A percentile compares a stretch with the other conserved stretches of the same genome.
These are phyloP conservation scores for Nemurella pictetii DNA, from an alignment of 2,888 invertebrate genomes.

Conservation along the genomic window DNA sequence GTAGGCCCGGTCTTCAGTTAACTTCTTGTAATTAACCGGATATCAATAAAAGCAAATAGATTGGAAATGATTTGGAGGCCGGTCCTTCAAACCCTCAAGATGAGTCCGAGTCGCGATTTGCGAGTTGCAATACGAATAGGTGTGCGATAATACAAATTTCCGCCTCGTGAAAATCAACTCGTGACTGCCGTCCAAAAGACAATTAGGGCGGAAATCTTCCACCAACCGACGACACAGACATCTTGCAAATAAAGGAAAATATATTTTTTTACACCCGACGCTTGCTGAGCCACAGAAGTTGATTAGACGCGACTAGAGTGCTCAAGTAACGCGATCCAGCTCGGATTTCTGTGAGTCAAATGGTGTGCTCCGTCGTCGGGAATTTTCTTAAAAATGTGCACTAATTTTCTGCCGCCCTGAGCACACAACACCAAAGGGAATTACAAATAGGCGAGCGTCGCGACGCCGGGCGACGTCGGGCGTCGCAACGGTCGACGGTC, in stretches of 20 bases:
- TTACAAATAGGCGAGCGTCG: not conserved
- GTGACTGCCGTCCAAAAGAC: too few species aligned
- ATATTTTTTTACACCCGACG: not conserved
- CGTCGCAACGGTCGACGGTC: not conserved
- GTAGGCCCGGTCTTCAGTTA: too few species aligned
- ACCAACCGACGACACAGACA: too few species aligned
- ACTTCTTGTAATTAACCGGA: too few species aligned
- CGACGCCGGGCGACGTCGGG: not conserved
- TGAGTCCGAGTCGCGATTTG: too few species aligned
- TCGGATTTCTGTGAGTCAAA: not conserved
- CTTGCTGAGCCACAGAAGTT: not conserved
- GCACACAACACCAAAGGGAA: slow-evolving; percentile 68
- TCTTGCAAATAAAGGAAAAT: not conserved
- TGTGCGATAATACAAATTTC: too few species aligned
- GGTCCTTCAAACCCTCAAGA: too few species aligned
- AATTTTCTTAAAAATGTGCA: slow-evolving; percentile 49
- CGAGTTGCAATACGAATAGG: too few species aligned
- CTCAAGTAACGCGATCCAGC: not conserved
- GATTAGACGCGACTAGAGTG: not conserved
- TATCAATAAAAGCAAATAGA: too few species aligned
- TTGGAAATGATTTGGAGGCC: too few species aligned
- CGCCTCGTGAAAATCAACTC: too few species aligned
- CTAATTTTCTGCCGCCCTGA: slow-evolving; percentile 79
- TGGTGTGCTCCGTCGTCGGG: not conserved
- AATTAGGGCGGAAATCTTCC: too few species aligned